These are phyloP conservation scores for Geococcyx californianus DNA, from an alignment of 2,113 vertebrate species.

Conservation along the genomic window DNA sequence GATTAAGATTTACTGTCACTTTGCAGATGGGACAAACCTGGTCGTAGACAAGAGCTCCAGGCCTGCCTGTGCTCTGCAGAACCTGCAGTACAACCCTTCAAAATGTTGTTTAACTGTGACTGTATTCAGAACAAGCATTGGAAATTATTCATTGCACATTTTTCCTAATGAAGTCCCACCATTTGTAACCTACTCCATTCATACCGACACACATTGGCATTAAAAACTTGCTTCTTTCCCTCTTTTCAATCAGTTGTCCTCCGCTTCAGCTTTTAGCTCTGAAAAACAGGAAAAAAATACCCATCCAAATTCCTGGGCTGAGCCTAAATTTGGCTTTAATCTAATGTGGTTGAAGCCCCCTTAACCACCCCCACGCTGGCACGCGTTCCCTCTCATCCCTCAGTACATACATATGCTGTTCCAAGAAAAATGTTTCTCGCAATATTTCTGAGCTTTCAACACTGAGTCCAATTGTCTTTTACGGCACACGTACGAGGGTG, in stretches of 20 bases:
- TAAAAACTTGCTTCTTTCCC: neutral
- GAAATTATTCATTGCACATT: neutral
- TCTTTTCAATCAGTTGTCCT: neutral
- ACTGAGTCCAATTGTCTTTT: neutral
- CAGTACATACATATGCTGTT: neutral
- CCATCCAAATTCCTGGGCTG: neutral
- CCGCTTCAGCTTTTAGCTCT: neutral
- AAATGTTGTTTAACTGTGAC: neutral
- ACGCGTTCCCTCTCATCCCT: neutral
- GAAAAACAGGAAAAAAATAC: neutral
- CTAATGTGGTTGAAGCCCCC: neutral
- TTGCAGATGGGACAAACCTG: neutral
- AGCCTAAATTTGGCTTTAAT: conserved; percentile 42
- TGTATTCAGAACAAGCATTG: neutral
- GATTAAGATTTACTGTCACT: neutral
- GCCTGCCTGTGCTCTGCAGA: neutral
- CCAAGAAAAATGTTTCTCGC: conserved; percentile 31
- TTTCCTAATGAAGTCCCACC: neutral
- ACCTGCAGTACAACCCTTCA: neutral
- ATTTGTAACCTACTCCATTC: neutral
- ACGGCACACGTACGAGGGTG: neutral
- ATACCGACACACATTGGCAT: neutral
- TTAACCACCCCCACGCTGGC: neutral
- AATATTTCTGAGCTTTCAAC: conserved; percentile 29
- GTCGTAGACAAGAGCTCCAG: neutral